phyloP scores from a whole-genome alignment of 2,797 vertebrate species.

The Cryptoblepharus egeriae region DNA sequence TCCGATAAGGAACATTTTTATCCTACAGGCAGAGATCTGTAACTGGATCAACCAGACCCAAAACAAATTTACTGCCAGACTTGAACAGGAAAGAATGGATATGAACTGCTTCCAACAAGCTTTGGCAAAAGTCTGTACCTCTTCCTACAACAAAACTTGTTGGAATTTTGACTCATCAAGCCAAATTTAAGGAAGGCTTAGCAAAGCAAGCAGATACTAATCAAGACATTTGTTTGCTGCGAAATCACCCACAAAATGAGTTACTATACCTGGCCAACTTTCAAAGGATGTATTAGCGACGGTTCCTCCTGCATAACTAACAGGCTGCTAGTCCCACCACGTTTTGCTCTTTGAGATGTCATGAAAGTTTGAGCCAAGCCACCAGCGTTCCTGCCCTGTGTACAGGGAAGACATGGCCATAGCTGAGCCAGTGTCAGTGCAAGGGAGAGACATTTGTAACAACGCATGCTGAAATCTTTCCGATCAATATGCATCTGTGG shows the following conservation, averaged over 20 bases:
- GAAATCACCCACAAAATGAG: conserved; percentile 5
- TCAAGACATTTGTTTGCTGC: background rate
- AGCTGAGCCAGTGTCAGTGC: conserved; percentile 55
- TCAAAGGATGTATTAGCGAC: conserved; percentile 66
- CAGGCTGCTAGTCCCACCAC: conserved; percentile 88
- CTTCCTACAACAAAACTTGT: background rate
- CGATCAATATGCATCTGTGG: conserved; percentile 47
- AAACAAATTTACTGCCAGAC: background rate
- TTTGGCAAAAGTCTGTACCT: background rate
- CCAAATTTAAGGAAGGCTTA: background rate
- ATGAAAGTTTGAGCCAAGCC: background rate
- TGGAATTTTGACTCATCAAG: background rate
- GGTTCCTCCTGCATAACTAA: conserved; percentile 89
- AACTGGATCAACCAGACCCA: background rate
- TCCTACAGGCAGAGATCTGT: fast-evolving
- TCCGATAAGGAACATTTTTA: background rate
- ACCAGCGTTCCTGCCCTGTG: fast-evolving
- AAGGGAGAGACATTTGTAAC: conserved; percentile 12
- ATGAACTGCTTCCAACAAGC: background rate
- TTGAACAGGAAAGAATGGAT: background rate
- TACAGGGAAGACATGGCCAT: conserved; percentile 35
- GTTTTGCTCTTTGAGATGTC: conserved; percentile 67
- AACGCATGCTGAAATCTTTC: conserved; percentile 64
- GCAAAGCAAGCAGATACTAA: conserved; percentile 7
- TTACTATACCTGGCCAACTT: conserved; percentile 88